A percentile compares a stretch with the other conserved stretches of the same genome.
Evolutionary conservation across 2,888 invertebrate genomes (phyloP).

Genomic region (Trichacis sp.): DNA sequence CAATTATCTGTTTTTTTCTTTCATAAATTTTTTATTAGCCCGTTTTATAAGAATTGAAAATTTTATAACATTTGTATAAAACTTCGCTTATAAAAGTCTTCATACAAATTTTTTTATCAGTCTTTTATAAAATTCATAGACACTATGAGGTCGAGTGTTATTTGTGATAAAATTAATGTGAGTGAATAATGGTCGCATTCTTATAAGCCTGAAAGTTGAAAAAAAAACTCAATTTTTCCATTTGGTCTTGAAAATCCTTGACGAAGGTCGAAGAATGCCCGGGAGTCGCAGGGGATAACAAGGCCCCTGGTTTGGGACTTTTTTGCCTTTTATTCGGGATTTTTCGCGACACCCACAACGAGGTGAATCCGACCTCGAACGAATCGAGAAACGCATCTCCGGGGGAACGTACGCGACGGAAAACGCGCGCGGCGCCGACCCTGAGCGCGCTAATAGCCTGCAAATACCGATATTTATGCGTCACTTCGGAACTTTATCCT

Average conservation of each 20-base stretch:
- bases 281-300: conserved; percentile 22
- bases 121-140: too few relatives aligned
- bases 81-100: too few relatives aligned
- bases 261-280: conserved; percentile 20
- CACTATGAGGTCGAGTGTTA: too few relatives aligned
- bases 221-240: not conserved
- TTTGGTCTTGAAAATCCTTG: conserved; percentile 16
- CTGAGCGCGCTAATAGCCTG: conserved; percentile 48
- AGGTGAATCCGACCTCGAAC: conserved; percentile 27
- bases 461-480: conserved; percentile 50
- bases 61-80: too few relatives aligned
- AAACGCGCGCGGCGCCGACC: conserved; percentile 38
- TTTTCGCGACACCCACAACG: conserved; percentile 32
- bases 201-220: too few relatives aligned
- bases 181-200: too few relatives aligned
- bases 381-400: conserved; percentile 20
- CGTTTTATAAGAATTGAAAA: too few relatives aligned
- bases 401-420: conserved; percentile 30
- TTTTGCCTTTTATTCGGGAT: conserved; percentile 26
- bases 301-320: conserved; percentile 7
- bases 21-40: too few relatives aligned
- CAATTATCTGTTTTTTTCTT: too few relatives aligned
- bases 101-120: too few relatives aligned
- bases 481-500: conserved; percentile 30
- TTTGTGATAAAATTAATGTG: too few relatives aligned